phyloP scores from a whole-genome alignment of 1,140 invertebrate genomes.

The Conopomorpha cramerella region DNA sequence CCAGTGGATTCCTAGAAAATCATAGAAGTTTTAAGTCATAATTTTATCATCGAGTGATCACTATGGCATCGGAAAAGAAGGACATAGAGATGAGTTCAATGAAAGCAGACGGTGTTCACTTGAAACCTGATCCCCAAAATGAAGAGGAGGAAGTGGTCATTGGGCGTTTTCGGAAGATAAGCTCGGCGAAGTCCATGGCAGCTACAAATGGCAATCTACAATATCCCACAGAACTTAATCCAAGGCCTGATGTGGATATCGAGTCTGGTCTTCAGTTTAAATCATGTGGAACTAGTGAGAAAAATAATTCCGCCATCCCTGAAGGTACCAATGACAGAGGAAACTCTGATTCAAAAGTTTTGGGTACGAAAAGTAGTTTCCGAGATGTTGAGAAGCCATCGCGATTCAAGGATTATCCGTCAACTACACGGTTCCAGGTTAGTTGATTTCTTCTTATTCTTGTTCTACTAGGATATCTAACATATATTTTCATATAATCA shows the following conservation, averaged over 20 bases:
- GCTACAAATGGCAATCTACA: conserved; percentile 52
- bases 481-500: not conserved
- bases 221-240: conserved; percentile 33
- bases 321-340: too few species aligned
- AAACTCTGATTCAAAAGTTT: conserved; percentile 17
- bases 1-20: too few species aligned
- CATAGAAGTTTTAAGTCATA: too few species aligned
- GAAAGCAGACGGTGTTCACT: conserved; percentile 13
- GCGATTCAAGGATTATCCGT: conserved; percentile 62
- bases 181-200: conserved; percentile 58
- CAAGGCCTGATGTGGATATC: conserved; percentile 22
- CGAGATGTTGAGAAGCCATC: conserved; percentile 65
- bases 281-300: conserved; percentile 19
- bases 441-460: conserved; percentile 4
- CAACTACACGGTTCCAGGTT: conserved; percentile 64
- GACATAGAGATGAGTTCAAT: conserved; percentile 45
- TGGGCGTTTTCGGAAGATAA: conserved; percentile 55
- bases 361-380: conserved; percentile 64
- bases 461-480: not conserved
- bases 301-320: conserved; percentile 11
- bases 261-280: conserved; percentile 45
- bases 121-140: conserved; percentile 15
- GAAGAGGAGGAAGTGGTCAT: conserved; percentile 55
- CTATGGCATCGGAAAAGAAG: conserved; percentile 35
- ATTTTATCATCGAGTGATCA: conserved; percentile 6